Conservation (phyloP, 1,140 invertebrate species). For the silkworm (Bombyx mori) region DNA sequence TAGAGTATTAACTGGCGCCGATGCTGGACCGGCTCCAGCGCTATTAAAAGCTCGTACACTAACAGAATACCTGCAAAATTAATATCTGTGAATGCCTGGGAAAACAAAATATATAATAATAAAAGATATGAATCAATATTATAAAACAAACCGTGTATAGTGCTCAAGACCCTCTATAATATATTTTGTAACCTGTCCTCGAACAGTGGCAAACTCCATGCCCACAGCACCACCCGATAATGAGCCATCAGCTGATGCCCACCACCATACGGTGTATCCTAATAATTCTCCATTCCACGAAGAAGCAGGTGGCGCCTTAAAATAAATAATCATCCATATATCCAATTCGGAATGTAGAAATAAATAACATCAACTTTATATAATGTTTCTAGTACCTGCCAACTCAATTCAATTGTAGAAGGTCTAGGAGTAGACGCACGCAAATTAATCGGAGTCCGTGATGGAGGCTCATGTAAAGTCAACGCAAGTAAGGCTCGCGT, state of each 20-base stretch:
- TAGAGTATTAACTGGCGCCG: slow-evolving; percentile 80
- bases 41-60: slow-evolving; percentile 90
- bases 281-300: slow-evolving; percentile 87
- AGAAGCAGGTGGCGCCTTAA: slow-evolving; percentile 77
- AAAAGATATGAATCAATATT: not conserved
- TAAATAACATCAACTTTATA: too few species aligned
- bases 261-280: slow-evolving; percentile 81
- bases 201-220: slow-evolving; percentile 61
- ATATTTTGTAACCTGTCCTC: slow-evolving; percentile 56
- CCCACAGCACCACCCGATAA: slow-evolving; percentile 45
- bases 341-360: too few species aligned
- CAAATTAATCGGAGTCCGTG: slow-evolving; percentile 44
- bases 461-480: slow-evolving; percentile 54
- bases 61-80: slow-evolving; percentile 82
- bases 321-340: not conserved
- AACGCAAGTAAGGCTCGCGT: slow-evolving; percentile 52
- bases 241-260: slow-evolving; percentile 50
- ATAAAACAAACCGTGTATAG: slow-evolving; percentile 44
- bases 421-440: slow-evolving; percentile 43
- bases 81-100: not conserved
- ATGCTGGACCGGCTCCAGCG: slow-evolving; percentile 88
- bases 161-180: slow-evolving; percentile 58
- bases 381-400: slow-evolving; percentile 38
- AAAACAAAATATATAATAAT: not conserved
- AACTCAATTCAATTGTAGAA: slow-evolving; percentile 48